Percentiles rank a stretch among this genome's conserved stretches.
phyloP scores from a whole-genome alignment of 2,888 invertebrate genomes.

The Acanthosepion pharaonis region DNA sequence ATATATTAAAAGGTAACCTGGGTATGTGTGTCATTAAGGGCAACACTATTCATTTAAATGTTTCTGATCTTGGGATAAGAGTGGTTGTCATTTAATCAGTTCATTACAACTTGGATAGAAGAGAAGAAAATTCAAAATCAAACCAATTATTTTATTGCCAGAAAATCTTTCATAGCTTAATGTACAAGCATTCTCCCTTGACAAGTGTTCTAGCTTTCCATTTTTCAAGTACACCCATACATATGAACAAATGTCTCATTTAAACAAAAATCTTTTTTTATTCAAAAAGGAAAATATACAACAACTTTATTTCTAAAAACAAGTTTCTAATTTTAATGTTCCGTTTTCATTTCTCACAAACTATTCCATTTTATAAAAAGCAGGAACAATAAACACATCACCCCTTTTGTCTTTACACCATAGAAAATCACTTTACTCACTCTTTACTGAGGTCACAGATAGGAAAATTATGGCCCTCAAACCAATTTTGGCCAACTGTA shows the following conservation, averaged over 20 bases:
- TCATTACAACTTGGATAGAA: no score
- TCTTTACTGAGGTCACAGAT: not conserved
- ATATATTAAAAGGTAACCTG: no score
- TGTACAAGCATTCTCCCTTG: not conserved
- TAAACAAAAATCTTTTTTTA: not conserved
- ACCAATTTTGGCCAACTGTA: not conserved
- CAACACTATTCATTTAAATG: no score
- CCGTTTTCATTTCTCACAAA: no score
- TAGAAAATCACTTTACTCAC: not conserved
- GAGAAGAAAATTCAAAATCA: not conserved
- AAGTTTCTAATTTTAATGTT: not conserved
- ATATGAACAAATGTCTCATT: not conserved
- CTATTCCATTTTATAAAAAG: not conserved
- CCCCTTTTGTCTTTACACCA: not conserved
- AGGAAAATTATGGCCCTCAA: not conserved
- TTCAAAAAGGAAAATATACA: not conserved
- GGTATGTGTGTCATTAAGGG: no score
- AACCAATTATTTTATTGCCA: not conserved
- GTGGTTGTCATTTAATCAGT: no score
- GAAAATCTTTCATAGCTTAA: not conserved
- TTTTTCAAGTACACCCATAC: not conserved
- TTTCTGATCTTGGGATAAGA: no score
- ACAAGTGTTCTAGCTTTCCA: not conserved
- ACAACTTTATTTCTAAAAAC: not conserved
- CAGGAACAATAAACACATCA: not conserved